A percentile compares a stretch with the other conserved stretches of the same genome.
phyloP scores from a whole-genome alignment of 2,797 vertebrate genomes.

The Smutsia temminckii region DNA sequence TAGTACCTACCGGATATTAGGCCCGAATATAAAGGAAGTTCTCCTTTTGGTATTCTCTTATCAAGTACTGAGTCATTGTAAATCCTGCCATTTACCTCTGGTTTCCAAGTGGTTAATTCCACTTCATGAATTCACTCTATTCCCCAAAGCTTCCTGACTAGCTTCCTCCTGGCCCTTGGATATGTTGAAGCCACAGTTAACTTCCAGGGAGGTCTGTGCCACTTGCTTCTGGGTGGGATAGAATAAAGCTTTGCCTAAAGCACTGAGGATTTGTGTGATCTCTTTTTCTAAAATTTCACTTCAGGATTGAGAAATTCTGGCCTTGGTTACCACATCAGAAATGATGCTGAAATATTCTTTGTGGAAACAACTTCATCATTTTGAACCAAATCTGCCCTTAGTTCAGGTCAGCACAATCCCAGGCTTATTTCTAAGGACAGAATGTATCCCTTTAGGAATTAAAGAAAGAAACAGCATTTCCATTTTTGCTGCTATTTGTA shows the following conservation, averaged over 20 bases:
- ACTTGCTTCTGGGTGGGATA: background rate
- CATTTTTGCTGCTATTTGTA: background rate
- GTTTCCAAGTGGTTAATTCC: background rate
- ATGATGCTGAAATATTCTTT: background rate
- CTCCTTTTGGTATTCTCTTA: background rate
- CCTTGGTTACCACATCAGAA: background rate
- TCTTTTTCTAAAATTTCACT: background rate
- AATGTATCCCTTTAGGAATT: slow-evolving; percentile 16
- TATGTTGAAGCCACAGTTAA: background rate
- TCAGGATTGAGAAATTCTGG: slow-evolving; percentile 29
- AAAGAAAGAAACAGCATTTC: background rate
- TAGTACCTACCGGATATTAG: background rate
- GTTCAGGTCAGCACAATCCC: background rate
- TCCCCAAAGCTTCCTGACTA: background rate
- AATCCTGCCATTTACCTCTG: background rate
- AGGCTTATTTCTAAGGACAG: slow-evolving; percentile 21
- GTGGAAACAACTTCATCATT: background rate
- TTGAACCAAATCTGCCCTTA: background rate
- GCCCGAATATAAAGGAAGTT: background rate
- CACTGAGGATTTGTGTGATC: background rate
- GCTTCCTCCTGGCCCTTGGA: background rate
- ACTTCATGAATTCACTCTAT: background rate
- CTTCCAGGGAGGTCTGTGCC: background rate
- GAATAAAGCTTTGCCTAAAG: background rate
- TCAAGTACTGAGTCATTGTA: background rate